These are phyloP conservation scores for Athripsodes cinereus DNA, from an alignment of 2,888 invertebrate species.

Conservation along the genomic window DNA sequence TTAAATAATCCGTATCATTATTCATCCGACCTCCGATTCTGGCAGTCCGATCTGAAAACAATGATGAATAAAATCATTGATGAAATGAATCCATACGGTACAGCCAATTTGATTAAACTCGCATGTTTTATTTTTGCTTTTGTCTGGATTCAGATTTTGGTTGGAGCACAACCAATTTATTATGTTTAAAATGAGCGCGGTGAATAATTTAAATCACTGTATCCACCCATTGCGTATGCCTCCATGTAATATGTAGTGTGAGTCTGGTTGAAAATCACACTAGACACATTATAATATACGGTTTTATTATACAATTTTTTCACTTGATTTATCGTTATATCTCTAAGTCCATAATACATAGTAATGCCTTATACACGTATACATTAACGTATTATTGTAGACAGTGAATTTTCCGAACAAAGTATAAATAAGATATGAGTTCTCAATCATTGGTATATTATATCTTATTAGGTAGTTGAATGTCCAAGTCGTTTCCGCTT, in stretches of 20 bases:
- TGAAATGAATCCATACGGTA: conserved; percentile 8
- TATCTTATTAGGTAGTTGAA: neutral
- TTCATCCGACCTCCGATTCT: neutral
- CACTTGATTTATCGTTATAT: too few relatives aligned
- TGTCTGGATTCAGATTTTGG: conserved; percentile 22
- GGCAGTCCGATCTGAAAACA: neutral
- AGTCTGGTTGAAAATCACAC: neutral
- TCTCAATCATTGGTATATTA: too few relatives aligned
- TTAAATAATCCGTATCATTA: neutral
- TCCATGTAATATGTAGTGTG: neutral
- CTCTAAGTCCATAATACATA: too few relatives aligned
- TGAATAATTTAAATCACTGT: conserved; percentile 26
- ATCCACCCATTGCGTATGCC: neutral
- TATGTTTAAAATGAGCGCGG: conserved; percentile 24
- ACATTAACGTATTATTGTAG: too few relatives aligned
- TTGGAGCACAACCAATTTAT: conserved; percentile 24
- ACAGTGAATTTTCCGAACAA: too few relatives aligned
- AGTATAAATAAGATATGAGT: too few relatives aligned
- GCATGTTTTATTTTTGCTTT: conserved; percentile 16
- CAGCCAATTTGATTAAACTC: conserved; percentile 13
- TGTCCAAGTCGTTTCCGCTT: neutral
- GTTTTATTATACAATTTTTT: too few relatives aligned
- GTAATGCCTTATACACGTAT: too few relatives aligned
- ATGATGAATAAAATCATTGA: conserved; percentile 9
- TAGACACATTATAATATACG: too few relatives aligned